Base-by-base conservation (phyloP, 2,797 vertebrate species). In the Thunnus albacares region DNA sequence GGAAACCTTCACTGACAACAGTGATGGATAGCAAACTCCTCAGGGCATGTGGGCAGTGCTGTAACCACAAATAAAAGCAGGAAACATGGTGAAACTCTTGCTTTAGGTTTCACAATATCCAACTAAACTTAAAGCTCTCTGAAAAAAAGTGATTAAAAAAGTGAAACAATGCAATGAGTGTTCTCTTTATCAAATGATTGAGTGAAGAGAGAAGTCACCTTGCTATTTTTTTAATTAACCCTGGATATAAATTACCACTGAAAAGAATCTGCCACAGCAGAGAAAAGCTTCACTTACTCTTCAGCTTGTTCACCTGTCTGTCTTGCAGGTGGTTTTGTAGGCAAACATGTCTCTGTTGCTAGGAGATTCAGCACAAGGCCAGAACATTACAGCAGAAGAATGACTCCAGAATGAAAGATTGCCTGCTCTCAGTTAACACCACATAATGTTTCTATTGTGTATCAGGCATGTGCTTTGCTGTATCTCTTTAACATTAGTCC, bases 271-370 rank as follows among this genome's bases (percentile, higher is more conserved):
- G 47, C 28, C 28, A 52, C 30, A 60, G 35, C 9, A 52, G 49
- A 67, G n/a, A n/a, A 53, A 53, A 79, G 18, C 7, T 43, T 59
- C 41, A 62, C 38, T 66, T 33, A 61, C 43, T 75, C 55, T 51
- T 20, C 59, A 75, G 61, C 58, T 55, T 66, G 69, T 63, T 86
- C 79, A 84, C 65, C 77, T 84, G 69, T 67, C 65, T 56, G 75
- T 59, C 38, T 33, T 65, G 57, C 41, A 61, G 35, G 15, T 59
- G 65, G 41, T 60, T 88, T 77, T 82, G 79, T 20, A 58, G 68
- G 77, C 83, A 85, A 90, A 90, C 86, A 89, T 45, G 75, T 73
- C 47, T 81, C 57, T 70, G 92, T 92, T 93, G 90, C 91, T 92
- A 92, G 85, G 91, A 84, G 87, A 92, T 65, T 3, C n/a, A 59